phyloP scores from a whole-genome alignment of 1,140 invertebrate genomes.

The Lithobius niger region DNA sequence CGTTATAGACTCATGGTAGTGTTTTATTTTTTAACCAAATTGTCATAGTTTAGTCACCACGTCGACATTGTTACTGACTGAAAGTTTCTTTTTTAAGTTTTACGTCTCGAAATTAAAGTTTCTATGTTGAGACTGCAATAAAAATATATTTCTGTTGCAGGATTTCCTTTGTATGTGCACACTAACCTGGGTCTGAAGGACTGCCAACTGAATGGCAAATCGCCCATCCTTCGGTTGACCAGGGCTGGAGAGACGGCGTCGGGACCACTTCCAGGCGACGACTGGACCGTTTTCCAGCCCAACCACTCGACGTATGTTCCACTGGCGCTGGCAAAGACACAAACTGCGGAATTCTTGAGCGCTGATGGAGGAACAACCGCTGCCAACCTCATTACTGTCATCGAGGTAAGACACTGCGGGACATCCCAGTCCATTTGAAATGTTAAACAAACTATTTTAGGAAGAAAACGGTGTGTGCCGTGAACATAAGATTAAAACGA shows the following conservation, averaged over 20 bases:
- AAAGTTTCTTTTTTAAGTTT: too few species aligned
- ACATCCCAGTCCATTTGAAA: too few species aligned
- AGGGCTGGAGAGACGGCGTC: constrained; percentile 77
- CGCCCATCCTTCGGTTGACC: constrained; percentile 74
- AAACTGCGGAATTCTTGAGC: constrained; percentile 19
- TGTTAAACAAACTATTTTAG: too few species aligned
- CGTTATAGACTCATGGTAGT: too few species aligned
- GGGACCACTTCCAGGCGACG: constrained; percentile 70
- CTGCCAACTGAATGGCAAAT: constrained; percentile 71
- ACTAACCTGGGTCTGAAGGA: constrained; percentile 81
- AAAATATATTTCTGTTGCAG: too few species aligned
- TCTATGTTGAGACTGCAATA: too few species aligned
- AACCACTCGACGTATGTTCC: constrained; percentile 89
- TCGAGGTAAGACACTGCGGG: constrained; percentile 48
- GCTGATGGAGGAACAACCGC: constrained; percentile 28
- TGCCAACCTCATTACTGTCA: constrained; percentile 59
- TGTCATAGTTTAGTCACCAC: too few species aligned
- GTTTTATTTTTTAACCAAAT: too few species aligned
- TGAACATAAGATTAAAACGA: too few species aligned
- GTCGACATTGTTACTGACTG: too few species aligned
- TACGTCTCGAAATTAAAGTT: too few species aligned
- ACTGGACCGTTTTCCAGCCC: constrained; percentile 87
- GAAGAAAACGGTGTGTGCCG: too few species aligned
- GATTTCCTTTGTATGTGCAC: constrained; percentile 83
- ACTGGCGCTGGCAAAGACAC: constrained; percentile 62